Conservation (phyloP, 2,888 invertebrate genomes). For the Macrophya alboannulata region DNA sequence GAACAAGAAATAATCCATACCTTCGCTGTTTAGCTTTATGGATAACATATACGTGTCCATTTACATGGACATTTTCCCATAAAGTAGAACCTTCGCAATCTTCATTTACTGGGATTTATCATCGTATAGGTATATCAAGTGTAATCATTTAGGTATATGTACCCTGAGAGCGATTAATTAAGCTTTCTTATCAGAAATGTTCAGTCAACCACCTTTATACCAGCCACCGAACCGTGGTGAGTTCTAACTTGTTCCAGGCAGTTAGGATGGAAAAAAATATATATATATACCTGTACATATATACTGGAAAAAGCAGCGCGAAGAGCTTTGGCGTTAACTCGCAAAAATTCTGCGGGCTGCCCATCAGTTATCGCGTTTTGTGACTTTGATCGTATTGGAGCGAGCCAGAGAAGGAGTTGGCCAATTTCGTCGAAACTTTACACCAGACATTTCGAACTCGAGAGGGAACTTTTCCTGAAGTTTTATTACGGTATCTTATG, state of each 20-base stretch:
- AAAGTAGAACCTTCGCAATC: not conserved
- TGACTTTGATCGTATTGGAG: not conserved
- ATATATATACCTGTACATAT: no score
- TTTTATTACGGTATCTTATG: constrained; percentile 1
- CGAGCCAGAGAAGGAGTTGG: not conserved
- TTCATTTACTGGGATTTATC: not conserved
- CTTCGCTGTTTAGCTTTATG: not conserved
- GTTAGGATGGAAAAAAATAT: not conserved
- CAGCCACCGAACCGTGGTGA: not conserved
- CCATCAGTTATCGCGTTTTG: not conserved
- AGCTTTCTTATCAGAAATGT: not conserved
- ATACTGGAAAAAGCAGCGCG: not conserved
- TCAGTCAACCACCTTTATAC: not conserved
- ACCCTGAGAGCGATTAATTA: not conserved
- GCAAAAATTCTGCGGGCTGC: not conserved
- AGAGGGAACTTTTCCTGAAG: not conserved
- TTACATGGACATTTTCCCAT: not conserved
- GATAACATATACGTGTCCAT: no score
- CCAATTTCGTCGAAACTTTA: constrained; percentile 13
- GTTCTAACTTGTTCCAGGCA: not conserved
- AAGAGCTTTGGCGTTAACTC: not conserved
- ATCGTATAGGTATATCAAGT: not conserved
- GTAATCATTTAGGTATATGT: not conserved
- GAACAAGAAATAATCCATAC: not conserved
- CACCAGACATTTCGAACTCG: not conserved